phyloP scores from a whole-genome alignment of 1,140 invertebrate genomes.

The Bombus picipes region DNA sequence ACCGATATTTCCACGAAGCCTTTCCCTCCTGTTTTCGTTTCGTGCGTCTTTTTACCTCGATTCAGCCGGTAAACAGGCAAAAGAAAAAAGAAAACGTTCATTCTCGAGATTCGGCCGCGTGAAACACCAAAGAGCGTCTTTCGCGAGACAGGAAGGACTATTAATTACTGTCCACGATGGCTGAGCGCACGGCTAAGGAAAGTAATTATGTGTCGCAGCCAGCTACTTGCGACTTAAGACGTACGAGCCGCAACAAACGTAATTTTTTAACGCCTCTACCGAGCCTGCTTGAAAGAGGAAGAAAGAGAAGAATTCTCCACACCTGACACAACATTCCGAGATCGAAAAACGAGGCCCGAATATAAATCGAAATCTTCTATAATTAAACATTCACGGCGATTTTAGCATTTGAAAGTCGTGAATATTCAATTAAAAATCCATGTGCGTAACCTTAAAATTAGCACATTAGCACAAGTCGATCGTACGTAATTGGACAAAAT shows the following conservation, averaged over 20 bases:
- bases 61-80: background rate
- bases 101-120: slow-evolving; percentile 17
- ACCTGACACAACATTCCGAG: slow-evolving; percentile 30
- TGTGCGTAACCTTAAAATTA: too few relatives aligned
- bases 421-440: background rate
- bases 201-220: slow-evolving; percentile 79
- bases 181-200: slow-evolving; percentile 57
- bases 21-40: background rate
- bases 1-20: slow-evolving; percentile 6
- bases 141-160: slow-evolving; percentile 41
- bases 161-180: slow-evolving; percentile 54
- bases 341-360: background rate
- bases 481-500: too few relatives aligned
- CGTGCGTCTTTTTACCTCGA: background rate
- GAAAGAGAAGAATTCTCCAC: background rate
- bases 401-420: background rate
- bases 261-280: slow-evolving; percentile 47
- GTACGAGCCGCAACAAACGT: slow-evolving; percentile 43
- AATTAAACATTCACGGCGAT: background rate
- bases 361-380: background rate
- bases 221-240: slow-evolving; percentile 72
- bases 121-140: slow-evolving; percentile 39
- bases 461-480: too few relatives aligned
- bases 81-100: background rate
- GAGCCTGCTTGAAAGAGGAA: slow-evolving; percentile 11